These are phyloP conservation scores for Neotoma lepida DNA, from an alignment of 2,113 vertebrate species.

Conservation along the genomic window DNA sequence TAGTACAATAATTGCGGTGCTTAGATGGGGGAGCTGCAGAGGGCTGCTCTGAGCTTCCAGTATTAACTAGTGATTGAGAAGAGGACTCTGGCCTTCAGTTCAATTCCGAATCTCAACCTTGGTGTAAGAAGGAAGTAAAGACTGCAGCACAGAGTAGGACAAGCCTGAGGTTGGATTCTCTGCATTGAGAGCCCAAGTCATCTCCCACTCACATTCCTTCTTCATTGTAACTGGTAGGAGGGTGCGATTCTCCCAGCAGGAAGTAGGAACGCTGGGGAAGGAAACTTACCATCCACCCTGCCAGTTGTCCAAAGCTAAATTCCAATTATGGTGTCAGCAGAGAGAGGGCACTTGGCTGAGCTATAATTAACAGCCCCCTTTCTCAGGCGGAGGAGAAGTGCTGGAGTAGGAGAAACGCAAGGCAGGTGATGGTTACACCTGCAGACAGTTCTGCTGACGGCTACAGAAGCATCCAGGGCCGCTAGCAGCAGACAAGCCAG, in stretches of 20 bases:
- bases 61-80: background rate
- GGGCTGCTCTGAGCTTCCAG: background rate
- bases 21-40: background rate
- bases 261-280: background rate
- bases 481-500: background rate
- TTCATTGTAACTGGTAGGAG: background rate
- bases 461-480: background rate
- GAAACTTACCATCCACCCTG: conserved; percentile 45
- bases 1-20: background rate
- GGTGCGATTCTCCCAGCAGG: background rate
- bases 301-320: conserved; percentile 55
- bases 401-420: conserved; percentile 49
- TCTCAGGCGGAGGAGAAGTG: conserved; percentile 49
- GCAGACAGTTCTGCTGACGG: conserved; percentile 72
- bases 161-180: background rate
- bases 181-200: background rate
- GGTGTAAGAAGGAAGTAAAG: background rate
- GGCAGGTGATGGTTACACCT: conserved; percentile 62
- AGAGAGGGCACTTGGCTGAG: background rate
- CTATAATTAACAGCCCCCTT: conserved; percentile 68
- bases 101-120: background rate
- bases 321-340: background rate
- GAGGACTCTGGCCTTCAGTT: background rate
- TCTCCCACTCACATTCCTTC: conserved; percentile 18
- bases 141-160: too few species aligned